A percentile compares a stretch with the other conserved stretches of the same genome.
These are phyloP conservation scores for Heteromormyrus szaboi DNA, from an alignment of 2,797 vertebrate genomes.

Conservation along the genomic window DNA sequence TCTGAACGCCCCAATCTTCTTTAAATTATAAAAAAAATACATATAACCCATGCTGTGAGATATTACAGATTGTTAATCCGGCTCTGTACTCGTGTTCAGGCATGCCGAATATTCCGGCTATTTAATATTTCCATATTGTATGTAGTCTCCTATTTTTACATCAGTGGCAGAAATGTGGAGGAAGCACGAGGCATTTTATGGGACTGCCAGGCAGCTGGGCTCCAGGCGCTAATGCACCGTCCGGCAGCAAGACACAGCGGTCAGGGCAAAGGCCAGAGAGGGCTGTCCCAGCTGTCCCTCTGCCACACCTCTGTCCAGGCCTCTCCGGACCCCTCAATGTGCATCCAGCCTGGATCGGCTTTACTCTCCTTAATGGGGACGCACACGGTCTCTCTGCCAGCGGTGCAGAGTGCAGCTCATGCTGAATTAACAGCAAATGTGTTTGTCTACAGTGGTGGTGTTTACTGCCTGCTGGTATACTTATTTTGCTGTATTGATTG, in stretches of 20 bases:
- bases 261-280: not conserved
- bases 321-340: not conserved
- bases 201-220: not conserved
- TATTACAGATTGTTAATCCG: not conserved
- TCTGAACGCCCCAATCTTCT: not conserved
- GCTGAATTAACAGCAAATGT: not conserved
- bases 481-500: not conserved
- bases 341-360: not conserved
- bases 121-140: conserved; percentile 2
- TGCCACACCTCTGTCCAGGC: not conserved
- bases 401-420: not conserved
- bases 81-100: conserved; percentile 30
- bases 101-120: conserved; percentile 7
- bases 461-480: not conserved
- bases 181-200: conserved; percentile 10
- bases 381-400: no score
- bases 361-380: not conserved
- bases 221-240: not conserved
- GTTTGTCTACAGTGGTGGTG: not conserved
- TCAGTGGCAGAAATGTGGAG: conserved; percentile 11
- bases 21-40: not conserved
- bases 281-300: not conserved
- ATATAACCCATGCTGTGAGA: not conserved
- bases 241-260: not conserved
- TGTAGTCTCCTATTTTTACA: conserved; percentile 5